These are phyloP conservation scores for Plecotus auritus DNA, from an alignment of 2,113 vertebrate genomes.

Conservation along the genomic window DNA sequence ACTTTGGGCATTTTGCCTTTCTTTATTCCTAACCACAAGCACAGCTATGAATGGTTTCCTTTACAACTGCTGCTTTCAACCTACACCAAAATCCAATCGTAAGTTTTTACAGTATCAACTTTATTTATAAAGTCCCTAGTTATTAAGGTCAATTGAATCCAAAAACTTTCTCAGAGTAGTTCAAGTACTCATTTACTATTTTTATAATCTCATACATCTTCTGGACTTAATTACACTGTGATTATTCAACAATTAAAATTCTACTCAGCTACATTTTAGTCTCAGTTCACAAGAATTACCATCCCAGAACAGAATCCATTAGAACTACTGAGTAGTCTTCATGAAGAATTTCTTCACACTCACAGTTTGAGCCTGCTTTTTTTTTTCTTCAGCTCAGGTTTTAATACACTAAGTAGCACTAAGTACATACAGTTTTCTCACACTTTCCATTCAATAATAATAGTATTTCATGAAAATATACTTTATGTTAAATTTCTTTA, in stretches of 20 bases:
- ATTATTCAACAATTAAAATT: constrained; percentile 59
- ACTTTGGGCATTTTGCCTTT: constrained; percentile 23
- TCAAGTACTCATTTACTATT: neutral
- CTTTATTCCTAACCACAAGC: neutral
- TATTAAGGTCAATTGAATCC: neutral
- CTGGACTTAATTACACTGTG: constrained; percentile 15
- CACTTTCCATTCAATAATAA: neutral
- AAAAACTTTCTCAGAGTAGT: constrained; percentile 2
- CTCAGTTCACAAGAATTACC: constrained; percentile 25
- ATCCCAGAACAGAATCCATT: neutral
- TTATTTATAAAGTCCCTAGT: constrained; percentile 19
- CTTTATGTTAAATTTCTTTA: neutral
- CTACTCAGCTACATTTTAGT: constrained; percentile 61
- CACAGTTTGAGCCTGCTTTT: neutral
- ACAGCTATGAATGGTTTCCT: neutral
- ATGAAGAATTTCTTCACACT: neutral
- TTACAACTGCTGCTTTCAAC: neutral
- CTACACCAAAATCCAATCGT: neutral
- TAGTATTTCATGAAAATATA: neutral
- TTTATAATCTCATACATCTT: neutral
- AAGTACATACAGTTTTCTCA: neutral
- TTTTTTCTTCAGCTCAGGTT: neutral
- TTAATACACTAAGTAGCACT: neutral
- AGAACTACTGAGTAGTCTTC: neutral
- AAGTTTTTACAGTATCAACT: constrained; percentile 7